These are phyloP conservation scores for Cassiopea andromeda DNA, from an alignment of 30 jellyfish, hydroid and myxozoan genomes.

Conservation along the genomic window DNA sequence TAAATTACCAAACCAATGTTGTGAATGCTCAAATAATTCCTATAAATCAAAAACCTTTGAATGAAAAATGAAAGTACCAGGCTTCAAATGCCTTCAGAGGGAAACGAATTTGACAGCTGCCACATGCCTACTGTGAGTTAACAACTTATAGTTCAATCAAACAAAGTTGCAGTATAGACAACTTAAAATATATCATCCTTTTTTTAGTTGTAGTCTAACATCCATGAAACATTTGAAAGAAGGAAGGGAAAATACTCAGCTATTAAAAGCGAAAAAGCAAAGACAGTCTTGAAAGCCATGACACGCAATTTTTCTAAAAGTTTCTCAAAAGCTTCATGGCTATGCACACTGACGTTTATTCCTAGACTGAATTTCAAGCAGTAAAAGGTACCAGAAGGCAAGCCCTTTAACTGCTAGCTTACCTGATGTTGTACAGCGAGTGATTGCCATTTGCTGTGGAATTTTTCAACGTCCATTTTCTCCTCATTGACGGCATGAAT, in stretches of 20 bases:
- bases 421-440: constrained; percentile 69
- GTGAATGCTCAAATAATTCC: too few species aligned
- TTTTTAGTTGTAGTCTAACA: not conserved
- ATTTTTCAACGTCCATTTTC: constrained; percentile 64
- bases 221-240: not conserved
- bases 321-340: constrained; percentile 8
- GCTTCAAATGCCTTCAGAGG: too few species aligned
- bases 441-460: constrained; percentile 54
- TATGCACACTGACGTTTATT: not conserved
- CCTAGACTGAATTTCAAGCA: not conserved
- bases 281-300: constrained; percentile 10
- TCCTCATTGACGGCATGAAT: not conserved
- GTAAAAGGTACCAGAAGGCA: not conserved
- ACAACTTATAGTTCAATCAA: too few species aligned
- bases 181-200: too few species aligned
- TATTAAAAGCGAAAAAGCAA: not conserved
- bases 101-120: too few species aligned
- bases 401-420: not conserved
- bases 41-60: too few species aligned
- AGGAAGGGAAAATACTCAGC: not conserved
- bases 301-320: not conserved
- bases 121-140: too few species aligned
- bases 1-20: too few species aligned
- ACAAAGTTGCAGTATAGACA: too few species aligned
- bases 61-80: too few species aligned